Evolutionary conservation across 2,888 invertebrate genomes (phyloP).

Genomic region (Oligia fasciuncula): DNA sequence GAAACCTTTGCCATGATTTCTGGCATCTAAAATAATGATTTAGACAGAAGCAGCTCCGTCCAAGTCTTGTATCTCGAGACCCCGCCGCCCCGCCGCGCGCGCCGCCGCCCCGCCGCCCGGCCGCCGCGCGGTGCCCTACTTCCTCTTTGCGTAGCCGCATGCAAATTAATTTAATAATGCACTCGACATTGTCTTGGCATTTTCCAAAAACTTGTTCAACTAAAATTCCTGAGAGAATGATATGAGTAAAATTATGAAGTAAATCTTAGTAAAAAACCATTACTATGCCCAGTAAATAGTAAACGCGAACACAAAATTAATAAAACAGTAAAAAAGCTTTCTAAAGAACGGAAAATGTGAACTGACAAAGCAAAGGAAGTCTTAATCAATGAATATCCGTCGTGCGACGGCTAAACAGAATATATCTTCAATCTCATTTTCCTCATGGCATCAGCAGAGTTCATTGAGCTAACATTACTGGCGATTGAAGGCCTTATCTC

Average conservation of each 20-base stretch:
- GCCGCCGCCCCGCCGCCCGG: no score
- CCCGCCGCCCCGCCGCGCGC: not conserved
- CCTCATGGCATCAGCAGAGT: conserved; percentile 61
- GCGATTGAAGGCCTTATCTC: conserved; percentile 55
- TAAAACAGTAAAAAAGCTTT: not conserved
- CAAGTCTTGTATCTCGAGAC: not conserved
- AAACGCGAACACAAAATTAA: not conserved
- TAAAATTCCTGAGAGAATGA: conserved; percentile 31
- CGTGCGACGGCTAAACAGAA: conserved; percentile 41
- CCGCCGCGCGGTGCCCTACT: not conserved
- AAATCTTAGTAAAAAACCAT: not conserved
- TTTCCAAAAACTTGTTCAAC: conserved; percentile 5
- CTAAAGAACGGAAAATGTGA: conserved; percentile 2
- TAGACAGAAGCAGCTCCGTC: not conserved
- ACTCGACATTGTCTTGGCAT: conserved; percentile 23
- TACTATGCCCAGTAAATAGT: no score
- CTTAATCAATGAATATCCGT: conserved; percentile 28
- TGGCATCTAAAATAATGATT: not conserved
- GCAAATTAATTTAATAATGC: conserved; percentile 41
- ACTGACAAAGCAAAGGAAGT: conserved; percentile 30
- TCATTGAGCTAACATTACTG: conserved; percentile 48
- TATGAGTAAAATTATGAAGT: not conserved
- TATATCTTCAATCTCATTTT: conserved; percentile 55
- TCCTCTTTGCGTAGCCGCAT: conserved; percentile 8
- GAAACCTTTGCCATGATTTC: not conserved